Conservation (phyloP, 2,888 invertebrate species). For the Coelopa pilipes region DNA sequence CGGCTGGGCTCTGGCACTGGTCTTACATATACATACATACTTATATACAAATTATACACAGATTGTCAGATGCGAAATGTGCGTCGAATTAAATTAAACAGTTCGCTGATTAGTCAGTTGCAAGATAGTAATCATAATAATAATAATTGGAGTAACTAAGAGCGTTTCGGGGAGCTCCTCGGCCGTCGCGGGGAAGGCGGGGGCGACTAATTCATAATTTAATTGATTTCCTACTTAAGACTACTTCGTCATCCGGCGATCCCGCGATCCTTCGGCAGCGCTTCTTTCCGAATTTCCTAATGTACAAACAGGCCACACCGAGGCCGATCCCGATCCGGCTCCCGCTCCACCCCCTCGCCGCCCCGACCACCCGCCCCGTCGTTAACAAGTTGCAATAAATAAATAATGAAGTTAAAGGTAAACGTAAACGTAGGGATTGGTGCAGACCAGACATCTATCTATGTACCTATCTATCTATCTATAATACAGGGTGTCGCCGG, state of each 20-base stretch:
- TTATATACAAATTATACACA: too few relatives aligned
- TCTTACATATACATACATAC: too few relatives aligned
- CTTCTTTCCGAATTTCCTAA: background rate
- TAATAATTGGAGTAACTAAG: background rate
- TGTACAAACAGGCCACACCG: background rate
- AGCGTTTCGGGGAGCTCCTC: background rate
- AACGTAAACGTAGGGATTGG: background rate
- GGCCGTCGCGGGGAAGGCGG: background rate
- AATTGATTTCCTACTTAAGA: conserved; percentile 45
- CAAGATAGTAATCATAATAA: background rate
- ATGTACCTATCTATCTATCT: too few relatives aligned
- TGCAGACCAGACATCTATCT: background rate
- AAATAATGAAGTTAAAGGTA: conserved; percentile 1
- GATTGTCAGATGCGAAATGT: too few relatives aligned
- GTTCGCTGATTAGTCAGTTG: background rate
- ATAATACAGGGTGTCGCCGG: conserved; percentile 29
- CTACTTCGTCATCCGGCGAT: conserved; percentile 25
- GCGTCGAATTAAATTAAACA: too few relatives aligned
- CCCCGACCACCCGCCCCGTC: background rate
- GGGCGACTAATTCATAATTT: conserved; percentile 9
- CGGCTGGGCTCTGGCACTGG: too few relatives aligned
- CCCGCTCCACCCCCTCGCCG: background rate
- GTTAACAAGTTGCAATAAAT: conserved; percentile 26
- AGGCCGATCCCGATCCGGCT: background rate
- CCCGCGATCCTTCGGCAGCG: background rate